These are phyloP conservation scores for Metopolophium dirhodum DNA, from an alignment of 1,140 invertebrate genomes.

Conservation along the genomic window DNA sequence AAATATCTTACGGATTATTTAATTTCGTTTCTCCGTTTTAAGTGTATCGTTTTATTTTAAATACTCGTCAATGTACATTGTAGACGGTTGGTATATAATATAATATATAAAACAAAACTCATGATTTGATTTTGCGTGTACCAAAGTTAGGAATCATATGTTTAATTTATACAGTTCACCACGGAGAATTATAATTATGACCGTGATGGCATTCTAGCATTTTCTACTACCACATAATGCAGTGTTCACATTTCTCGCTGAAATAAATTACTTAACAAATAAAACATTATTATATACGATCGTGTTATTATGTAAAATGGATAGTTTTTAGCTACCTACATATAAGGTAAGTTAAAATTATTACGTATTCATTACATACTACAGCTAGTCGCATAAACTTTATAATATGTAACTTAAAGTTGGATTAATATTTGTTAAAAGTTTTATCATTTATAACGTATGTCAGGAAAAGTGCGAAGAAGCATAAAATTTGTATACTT, in stretches of 20 bases:
- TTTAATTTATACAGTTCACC: neutral
- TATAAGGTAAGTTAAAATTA: constrained; percentile 35
- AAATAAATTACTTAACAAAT: neutral
- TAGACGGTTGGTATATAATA: no score
- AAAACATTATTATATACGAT: neutral
- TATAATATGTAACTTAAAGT: constrained; percentile 37
- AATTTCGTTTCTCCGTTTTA: neutral
- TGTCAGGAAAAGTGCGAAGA: constrained; percentile 17
- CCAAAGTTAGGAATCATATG: neutral
- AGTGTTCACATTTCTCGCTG: neutral
- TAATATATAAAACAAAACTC: neutral
- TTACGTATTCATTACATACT: constrained; percentile 29
- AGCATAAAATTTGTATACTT: constrained; percentile 27
- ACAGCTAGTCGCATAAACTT: constrained; percentile 21
- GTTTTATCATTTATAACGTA: constrained; percentile 48
- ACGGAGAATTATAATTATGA: constrained; percentile 24
- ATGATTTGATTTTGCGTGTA: neutral
- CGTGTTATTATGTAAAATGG: constrained; percentile 37
- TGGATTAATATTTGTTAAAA: constrained; percentile 47
- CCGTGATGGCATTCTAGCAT: neutral
- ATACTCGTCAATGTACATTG: neutral
- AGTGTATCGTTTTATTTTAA: neutral
- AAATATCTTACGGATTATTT: neutral
- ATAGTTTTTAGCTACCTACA: neutral
- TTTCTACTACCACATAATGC: neutral